Base-by-base conservation (phyloP, 2,888 invertebrate genomes). In the Tiliacea aurago region DNA sequence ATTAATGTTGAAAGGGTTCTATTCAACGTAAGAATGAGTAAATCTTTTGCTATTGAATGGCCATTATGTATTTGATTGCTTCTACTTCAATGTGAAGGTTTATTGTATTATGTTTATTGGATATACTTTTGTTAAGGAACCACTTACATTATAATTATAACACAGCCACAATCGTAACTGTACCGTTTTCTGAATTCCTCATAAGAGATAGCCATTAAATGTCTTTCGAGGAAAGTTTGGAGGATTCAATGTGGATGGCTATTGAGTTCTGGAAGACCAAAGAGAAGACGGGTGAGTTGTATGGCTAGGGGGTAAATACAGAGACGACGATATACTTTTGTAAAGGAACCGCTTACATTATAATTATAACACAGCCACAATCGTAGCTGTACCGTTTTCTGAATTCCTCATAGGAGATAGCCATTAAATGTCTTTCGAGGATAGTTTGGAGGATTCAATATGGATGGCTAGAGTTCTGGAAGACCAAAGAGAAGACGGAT, bases 51-150 rank as follows among this genome's bases (percentile, higher is more conserved):
- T 61, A 33, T 33, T 61, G 18, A 61, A 23, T 28, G 55, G 28
- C 3, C 9, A 45, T 78, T 71, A 78, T 76, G 55, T 45, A 18
- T 33, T 49, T 45, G 28, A 61, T 76, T 45, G 13, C 20, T 18
- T 59, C 23, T 47, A 41, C 15, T 53, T 51, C 45, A 76, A 67
- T 58, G 15, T 65, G 11, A 28, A 13, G 41, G 18, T 64, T 49
- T 49, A 43, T 74, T 66, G 76, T 53, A 11, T 37, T 23, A 2
- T 58, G 20, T 53, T 68, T 41, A 68, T 65, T 56, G 41, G 23
- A 56, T 56, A 56, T 37, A 11, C 20, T 11, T 43, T 23, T 66
- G 9, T 33, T 15, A 11, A 43, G 13, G n/a, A 23, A 23, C 11
- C 10, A 2, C 2, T 28, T 28, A 23, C 10, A 4, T 11, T 47